phyloP scores from a whole-genome alignment of 2,113 vertebrate species.

The Eira barbara region DNA sequence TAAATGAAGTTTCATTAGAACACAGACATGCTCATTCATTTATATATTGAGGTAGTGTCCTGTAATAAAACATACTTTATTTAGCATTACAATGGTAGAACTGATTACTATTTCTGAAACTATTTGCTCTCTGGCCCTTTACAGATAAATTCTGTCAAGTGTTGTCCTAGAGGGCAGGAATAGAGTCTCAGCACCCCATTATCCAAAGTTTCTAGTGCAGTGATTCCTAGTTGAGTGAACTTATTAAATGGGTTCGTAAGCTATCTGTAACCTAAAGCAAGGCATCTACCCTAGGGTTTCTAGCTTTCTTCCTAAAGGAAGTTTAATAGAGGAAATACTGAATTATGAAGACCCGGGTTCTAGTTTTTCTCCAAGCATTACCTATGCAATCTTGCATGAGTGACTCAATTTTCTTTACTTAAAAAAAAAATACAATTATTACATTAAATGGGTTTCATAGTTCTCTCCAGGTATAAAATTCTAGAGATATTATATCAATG shows the following conservation, averaged over 20 bases:
- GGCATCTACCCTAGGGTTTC: neutral
- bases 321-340: neutral
- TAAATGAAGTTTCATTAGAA: neutral
- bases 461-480: conserved; percentile 3
- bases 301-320: neutral
- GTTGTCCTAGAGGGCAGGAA: neutral
- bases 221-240: neutral
- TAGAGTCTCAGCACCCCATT: neutral
- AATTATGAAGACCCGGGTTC: neutral
- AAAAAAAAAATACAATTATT: neutral
- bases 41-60: neutral
- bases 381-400: neutral
- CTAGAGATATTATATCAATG: neutral
- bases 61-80: neutral
- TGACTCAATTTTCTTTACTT: neutral
- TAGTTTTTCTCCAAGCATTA: neutral
- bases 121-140: neutral
- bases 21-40: neutral
- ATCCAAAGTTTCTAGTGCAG: neutral
- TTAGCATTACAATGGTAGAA: neutral
- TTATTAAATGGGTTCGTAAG: neutral
- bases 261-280: neutral
- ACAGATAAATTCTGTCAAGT: neutral
- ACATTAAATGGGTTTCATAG: neutral
- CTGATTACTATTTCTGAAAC: neutral